phyloP scores from a whole-genome alignment of 2,888 invertebrate species.

The Ormia ochracea region DNA sequence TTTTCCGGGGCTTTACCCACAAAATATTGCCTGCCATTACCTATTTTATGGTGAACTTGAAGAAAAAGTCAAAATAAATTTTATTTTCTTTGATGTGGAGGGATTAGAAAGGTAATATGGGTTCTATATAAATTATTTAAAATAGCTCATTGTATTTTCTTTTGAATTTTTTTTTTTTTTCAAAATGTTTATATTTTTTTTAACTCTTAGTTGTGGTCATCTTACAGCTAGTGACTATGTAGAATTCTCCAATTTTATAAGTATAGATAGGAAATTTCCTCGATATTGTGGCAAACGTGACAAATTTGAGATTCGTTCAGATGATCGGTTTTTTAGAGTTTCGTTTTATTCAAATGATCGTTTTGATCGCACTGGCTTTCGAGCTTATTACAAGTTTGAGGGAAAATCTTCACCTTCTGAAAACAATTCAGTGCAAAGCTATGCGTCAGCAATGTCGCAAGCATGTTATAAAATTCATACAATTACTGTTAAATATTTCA shows the following conservation, averaged over 20 bases:
- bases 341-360: slow-evolving; percentile 96
- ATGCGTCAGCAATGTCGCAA: slow-evolving; percentile 54
- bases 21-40: slow-evolving; percentile 93
- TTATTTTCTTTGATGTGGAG: slow-evolving; percentile 95
- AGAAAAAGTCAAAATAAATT: slow-evolving; percentile 89
- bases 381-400: slow-evolving; percentile 92
- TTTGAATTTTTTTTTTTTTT: not conserved
- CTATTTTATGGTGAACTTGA: slow-evolving; percentile 89
- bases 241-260: slow-evolving; percentile 96
- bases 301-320: slow-evolving; percentile 89
- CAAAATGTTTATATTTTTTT: not conserved
- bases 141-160: not conserved
- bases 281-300: slow-evolving; percentile 86
- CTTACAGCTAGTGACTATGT: slow-evolving; percentile 96
- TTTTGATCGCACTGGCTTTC: slow-evolving; percentile 95
- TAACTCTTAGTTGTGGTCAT: slow-evolving; percentile 86
- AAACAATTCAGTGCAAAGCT: slow-evolving; percentile 71
- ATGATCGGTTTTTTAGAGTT: slow-evolving; percentile 94
- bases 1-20: slow-evolving; percentile 92
- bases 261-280: slow-evolving; percentile 91
- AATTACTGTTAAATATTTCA: not conserved
- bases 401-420: slow-evolving; percentile 78
- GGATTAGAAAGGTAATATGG: slow-evolving; percentile 89
- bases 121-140: not conserved
- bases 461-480: not conserved